Base-by-base conservation (phyloP, 2,113 vertebrate genomes). In the Neoarius graeffei region DNA sequence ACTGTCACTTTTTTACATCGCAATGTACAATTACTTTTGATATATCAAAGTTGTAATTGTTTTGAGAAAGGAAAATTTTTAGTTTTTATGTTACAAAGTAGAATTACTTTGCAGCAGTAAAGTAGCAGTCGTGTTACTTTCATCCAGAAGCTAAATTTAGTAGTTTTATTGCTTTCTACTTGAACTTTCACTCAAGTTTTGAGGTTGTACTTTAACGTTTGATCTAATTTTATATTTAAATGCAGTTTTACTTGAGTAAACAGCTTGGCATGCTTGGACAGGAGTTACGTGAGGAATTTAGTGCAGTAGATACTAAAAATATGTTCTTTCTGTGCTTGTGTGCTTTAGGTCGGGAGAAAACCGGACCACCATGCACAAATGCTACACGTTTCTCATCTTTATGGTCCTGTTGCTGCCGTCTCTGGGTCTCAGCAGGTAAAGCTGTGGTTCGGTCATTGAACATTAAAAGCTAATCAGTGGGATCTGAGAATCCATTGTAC, bases 311-410 rank as follows among this genome's bases (percentile, higher is more conserved):
- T 23, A 23, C 35, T 71, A 23, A 74, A 48, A 9, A 4, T 11
- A 9, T 23, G 4, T 48, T 2, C 7, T 50, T 83, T 64, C 30
- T 81, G n/a, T 73, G 8, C 73, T 9, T 56, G 83, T 23, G 86
- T 10, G 79, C 48, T 74, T 74, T 74, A 98, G 97, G 91, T 99
- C 98, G 30, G 98, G 97, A 89, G 98, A 99, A 91, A 99, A 99
- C 92, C 96, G 98, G 92, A 99, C 98, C 1, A 99, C 98, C 0
- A 99, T 99, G 98, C 98, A 99, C 92, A 99, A 99, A 91, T 99
- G 98, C 93, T 99, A 99, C 94, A 99, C 98, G 30, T 99, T 99
- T 93, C 95, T 99, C 90, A 98, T 99, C 94, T 98, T 99, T 81
- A 99, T 99, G 98, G 98, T 99, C 86, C 93, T 99, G 86, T 94